These are phyloP conservation scores for Brenthis ino DNA, from an alignment of 2,888 invertebrate species.

Conservation along the genomic window DNA sequence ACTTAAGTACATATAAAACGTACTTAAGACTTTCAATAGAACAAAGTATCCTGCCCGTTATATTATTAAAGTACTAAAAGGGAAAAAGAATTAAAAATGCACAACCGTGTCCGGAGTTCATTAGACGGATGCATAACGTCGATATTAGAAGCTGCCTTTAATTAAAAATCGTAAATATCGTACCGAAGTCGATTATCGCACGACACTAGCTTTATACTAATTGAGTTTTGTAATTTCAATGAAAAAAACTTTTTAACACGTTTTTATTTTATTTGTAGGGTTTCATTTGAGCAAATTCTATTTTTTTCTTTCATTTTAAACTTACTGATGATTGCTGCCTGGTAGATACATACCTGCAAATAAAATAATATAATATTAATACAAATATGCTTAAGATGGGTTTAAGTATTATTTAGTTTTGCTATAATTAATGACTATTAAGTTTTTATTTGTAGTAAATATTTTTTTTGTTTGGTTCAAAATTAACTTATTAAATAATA, in stretches of 20 bases:
- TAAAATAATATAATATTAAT: constrained; percentile 48
- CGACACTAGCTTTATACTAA: constrained; percentile 25
- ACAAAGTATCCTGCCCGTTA: neutral
- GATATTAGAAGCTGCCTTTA: constrained; percentile 24
- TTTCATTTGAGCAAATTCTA: too few species aligned
- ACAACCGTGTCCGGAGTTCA: constrained; percentile 20
- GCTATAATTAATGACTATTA: too few species aligned
- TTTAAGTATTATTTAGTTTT: too few species aligned
- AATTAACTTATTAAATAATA: too few species aligned
- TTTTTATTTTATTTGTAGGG: constrained; percentile 5
- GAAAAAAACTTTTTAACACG: neutral
- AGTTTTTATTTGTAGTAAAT: too few species aligned
- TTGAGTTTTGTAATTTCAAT: constrained; percentile 12
- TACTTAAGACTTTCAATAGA: neutral
- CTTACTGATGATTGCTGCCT: neutral
- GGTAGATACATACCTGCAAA: constrained; percentile 62
- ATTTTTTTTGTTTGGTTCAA: too few species aligned
- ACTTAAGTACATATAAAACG: neutral
- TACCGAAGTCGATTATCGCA: constrained; percentile 26
- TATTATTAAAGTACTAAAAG: constrained; percentile 2
- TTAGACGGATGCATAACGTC: constrained; percentile 22
- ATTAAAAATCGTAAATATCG: constrained; percentile 33
- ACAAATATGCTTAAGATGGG: too few species aligned
- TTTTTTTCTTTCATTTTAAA: neutral
- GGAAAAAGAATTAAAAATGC: constrained; percentile 19